Conservation (phyloP, 64 coral and sea anemone species). For the Porites lutea region DNA sequence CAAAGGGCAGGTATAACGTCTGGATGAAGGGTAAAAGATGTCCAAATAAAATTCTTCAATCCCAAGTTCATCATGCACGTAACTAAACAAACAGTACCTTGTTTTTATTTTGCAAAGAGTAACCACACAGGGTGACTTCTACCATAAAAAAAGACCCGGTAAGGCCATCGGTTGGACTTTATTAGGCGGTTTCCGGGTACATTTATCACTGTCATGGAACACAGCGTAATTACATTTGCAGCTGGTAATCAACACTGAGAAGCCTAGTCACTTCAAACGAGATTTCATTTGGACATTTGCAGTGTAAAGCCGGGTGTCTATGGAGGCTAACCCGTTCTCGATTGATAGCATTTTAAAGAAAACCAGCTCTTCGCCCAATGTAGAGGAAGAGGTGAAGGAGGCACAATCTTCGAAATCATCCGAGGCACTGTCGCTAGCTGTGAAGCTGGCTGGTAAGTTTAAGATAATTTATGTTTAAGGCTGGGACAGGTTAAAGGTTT, state of each 20-base stretch:
- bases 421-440: slow-evolving; percentile 62
- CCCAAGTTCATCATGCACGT: not conserved
- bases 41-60: not conserved
- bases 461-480: no score
- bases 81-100: not conserved
- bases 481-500: no score
- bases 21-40: no score
- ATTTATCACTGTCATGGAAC: slow-evolving; percentile 40
- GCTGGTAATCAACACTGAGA: not conserved
- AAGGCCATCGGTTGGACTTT: not conserved
- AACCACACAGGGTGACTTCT: slow-evolving; percentile 26
- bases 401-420: slow-evolving; percentile 49
- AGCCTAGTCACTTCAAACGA: no score
- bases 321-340: slow-evolving; percentile 73
- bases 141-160: not conserved
- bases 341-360: slow-evolving; percentile 76
- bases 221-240: slow-evolving; percentile 38
- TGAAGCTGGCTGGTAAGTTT: slow-evolving; percentile 72
- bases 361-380: not conserved
- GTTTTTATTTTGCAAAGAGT: slow-evolving; percentile 11
- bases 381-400: slow-evolving; percentile 33
- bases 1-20: no score
- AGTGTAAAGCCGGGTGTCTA: not conserved
- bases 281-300: not conserved
- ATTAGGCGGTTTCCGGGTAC: slow-evolving; percentile 47